phyloP scores from a whole-genome alignment of 2,888 invertebrate genomes.

The Drosophila pseudotalamancana region DNA sequence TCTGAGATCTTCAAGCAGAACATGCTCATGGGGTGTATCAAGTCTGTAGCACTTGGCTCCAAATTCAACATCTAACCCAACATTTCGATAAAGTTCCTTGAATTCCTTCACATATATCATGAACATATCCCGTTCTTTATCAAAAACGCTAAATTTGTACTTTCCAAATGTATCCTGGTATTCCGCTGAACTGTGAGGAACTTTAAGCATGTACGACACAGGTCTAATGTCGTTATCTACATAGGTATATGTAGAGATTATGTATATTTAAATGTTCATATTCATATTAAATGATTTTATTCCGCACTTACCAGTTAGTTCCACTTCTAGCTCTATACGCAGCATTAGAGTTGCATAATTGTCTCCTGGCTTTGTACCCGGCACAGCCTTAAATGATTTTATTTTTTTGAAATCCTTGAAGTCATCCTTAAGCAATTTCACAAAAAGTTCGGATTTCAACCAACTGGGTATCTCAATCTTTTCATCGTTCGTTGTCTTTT shows the following conservation, averaged over 20 bases:
- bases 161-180: slow-evolving; percentile 39
- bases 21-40: slow-evolving; percentile 31
- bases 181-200: slow-evolving; percentile 22
- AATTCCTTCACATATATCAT: slow-evolving; percentile 53
- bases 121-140: slow-evolving; percentile 64
- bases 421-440: slow-evolving; percentile 48
- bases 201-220: slow-evolving; percentile 49
- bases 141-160: slow-evolving; percentile 47
- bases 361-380: slow-evolving; percentile 70
- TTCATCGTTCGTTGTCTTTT: not conserved
- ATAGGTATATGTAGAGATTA: not conserved
- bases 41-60: slow-evolving; percentile 51
- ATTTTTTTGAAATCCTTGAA: slow-evolving; percentile 41
- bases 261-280: not conserved
- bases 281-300: not conserved
- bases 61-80: slow-evolving; percentile 48
- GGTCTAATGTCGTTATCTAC: slow-evolving; percentile 20
- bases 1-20: slow-evolving; percentile 74
- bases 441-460: slow-evolving; percentile 50
- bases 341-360: slow-evolving; percentile 78
- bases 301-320: slow-evolving; percentile 53
- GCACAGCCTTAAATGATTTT: slow-evolving; percentile 49
- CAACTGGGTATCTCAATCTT: slow-evolving; percentile 47
- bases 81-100: slow-evolving; percentile 49
- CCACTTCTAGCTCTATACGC: slow-evolving; percentile 62